Base-by-base conservation (phyloP, 2,888 invertebrate species). In the Diplazon laetatorius region DNA sequence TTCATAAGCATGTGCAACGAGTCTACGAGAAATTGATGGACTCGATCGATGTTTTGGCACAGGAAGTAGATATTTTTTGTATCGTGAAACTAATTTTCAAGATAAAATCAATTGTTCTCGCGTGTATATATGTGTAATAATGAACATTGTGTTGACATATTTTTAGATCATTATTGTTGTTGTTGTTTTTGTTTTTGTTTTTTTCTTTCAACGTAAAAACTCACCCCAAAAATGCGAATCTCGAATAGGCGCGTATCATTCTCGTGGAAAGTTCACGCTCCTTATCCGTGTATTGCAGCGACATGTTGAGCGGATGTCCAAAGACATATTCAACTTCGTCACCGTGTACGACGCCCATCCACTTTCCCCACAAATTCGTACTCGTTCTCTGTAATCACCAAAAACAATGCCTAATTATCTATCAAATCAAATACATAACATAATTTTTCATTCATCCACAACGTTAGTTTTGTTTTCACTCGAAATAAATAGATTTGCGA, bases 341-440 rank as follows among this genome's bases (percentile, higher is more conserved):
- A 0, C 97, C 99, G 87, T 99, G 99, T 94, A 99, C 95, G 79
- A 98, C 98, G 0, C 99, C 99, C 98, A 99, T 99, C 99, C 99
- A 99, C 89, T 97, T 95, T 25, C 98, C 99, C 99, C 99, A 99
- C 46, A 97, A 93, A 87, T 97, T 98, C 63, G 96, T 96, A 91
- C 96, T 97, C 63, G 97, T 96, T 85, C 97, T 95, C 97, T 97
- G 94, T 57, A 95, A 94, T 12, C 52, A 65, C 10, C 77, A 85
- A 52, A 82, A 78, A 55, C 20, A 63, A 59, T 5, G 14, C n/a
- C 5, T 1, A 2, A 44, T 44, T 48, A n/a, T 22, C 12, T 50
- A 48, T 4, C 1, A 42, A n/a, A n/a, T 30, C 6, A 2, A 4
- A 42, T n/a, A 42, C 4, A 42, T 2, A 42, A n/a, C 12, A 42